A percentile compares a stretch with the other conserved stretches of the same genome.
Evolutionary conservation across 2,797 vertebrate genomes (phyloP).

Genomic region (Crax fasciolata): DNA sequence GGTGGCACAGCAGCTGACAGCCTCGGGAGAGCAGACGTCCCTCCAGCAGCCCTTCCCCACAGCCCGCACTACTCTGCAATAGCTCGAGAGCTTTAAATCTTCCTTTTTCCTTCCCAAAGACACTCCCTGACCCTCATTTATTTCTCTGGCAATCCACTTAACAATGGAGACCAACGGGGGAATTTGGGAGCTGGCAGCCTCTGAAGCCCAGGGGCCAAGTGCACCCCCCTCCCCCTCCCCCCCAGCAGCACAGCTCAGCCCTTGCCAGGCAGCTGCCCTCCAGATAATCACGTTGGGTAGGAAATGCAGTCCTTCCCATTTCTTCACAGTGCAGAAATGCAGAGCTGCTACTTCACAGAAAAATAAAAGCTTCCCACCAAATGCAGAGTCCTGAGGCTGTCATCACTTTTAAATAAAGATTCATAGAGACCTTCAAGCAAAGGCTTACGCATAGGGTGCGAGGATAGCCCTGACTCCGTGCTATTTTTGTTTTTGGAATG

Average conservation of each 20-base stretch:
- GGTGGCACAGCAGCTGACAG: background rate
- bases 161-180: rapidly evolving
- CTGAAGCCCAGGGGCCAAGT: background rate
- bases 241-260: background rate
- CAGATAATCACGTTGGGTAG: background rate
- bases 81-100: background rate
- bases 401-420: background rate
- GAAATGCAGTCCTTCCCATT: background rate
- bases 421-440: background rate
- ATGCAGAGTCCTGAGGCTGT: background rate
- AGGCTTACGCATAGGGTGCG: background rate
- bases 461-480: background rate
- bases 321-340: too few relatives aligned
- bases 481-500: background rate
- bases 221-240: background rate
- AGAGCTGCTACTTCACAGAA: background rate
- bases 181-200: background rate
- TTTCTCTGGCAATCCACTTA: background rate
- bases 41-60: background rate
- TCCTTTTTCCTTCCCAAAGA: background rate
- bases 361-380: background rate
- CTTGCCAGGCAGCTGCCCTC: background rate
- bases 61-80: background rate
- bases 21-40: background rate
- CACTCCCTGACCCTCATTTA: background rate